Percentiles rank a stretch among this genome's conserved stretches.
phyloP scores from a whole-genome alignment of 2,113 vertebrate species.

The Ophthalmolycus amberensis region DNA sequence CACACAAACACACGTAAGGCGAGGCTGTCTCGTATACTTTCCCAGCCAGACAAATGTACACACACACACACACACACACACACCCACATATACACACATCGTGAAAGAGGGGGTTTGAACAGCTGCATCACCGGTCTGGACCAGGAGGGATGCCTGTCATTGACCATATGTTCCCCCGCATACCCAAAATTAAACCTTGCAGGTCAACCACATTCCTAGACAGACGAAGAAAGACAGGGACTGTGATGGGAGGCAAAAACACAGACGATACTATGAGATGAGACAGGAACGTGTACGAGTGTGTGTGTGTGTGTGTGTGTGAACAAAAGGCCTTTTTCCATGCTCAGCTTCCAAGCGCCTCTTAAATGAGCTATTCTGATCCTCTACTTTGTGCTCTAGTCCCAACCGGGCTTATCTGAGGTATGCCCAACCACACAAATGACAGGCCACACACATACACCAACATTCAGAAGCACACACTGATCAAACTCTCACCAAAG shows the following conservation, averaged over 20 bases:
- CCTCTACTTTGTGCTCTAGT: conserved; percentile 53
- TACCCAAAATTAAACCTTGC: conserved; percentile 77
- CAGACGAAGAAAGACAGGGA: conserved; percentile 22
- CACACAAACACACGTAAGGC: conserved; percentile 18
- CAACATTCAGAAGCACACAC: conserved; percentile 16
- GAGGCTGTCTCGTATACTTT: conserved; percentile 6
- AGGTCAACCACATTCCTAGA: conserved; percentile 64
- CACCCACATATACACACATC: conserved; percentile 39
- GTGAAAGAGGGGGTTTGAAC: conserved; percentile 68
- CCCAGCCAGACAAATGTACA: conserved; percentile 9
- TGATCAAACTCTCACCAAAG: conserved; percentile 32
- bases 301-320: conserved; percentile 10
- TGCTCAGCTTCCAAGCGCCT: conserved; percentile 60
- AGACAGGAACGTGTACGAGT: background rate
- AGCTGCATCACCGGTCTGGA: conserved; percentile 68
- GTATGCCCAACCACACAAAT: conserved; percentile 50
- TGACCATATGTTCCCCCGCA: conserved; percentile 74
- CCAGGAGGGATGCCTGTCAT: conserved; percentile 62
- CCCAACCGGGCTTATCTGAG: conserved; percentile 71
- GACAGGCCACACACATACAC: conserved; percentile 13
- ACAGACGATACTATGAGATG: background rate
- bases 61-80: background rate
- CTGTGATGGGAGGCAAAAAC: background rate
- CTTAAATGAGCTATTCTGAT: conserved; percentile 78
- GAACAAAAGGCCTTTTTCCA: conserved; percentile 64